Conservation (phyloP, 2,888 invertebrate genomes). For the Seira ritae region DNA sequence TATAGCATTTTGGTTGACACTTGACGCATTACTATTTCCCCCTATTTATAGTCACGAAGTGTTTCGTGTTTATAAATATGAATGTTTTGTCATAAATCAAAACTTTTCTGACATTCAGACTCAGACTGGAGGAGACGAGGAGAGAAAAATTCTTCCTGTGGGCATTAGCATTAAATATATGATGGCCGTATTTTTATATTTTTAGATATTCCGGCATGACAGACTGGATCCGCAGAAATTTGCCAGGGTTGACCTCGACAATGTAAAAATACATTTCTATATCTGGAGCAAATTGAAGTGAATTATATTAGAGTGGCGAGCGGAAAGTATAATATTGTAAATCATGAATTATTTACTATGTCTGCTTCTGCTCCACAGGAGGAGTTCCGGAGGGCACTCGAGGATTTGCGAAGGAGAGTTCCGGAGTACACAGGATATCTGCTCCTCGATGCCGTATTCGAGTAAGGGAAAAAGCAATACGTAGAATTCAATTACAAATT, state of each 20-base stretch:
- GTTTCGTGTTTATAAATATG: too few species aligned
- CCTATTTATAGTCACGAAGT: too few species aligned
- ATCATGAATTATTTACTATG: neutral
- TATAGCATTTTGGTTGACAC: too few species aligned
- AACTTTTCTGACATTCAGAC: too few species aligned
- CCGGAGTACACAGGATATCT: conserved; percentile 60
- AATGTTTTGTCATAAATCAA: conserved; percentile 39
- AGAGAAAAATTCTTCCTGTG: neutral
- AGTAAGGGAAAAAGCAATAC: conserved; percentile 49
- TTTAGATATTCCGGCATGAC: conserved; percentile 55
- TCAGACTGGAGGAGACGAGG: too few species aligned
- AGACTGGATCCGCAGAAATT: conserved; percentile 46
- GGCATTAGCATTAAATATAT: neutral
- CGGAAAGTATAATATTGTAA: neutral
- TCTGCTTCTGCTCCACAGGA: conserved; percentile 25
- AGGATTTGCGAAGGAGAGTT: conserved; percentile 52
- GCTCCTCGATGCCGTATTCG: conserved; percentile 59
- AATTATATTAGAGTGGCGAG: neutral
- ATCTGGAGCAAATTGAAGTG: neutral
- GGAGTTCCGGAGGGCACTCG: conserved; percentile 49
- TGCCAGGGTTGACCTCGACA: conserved; percentile 50
- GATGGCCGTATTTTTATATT: too few species aligned
- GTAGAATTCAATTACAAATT: too few species aligned
- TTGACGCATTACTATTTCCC: too few species aligned
- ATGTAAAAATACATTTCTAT: conserved; percentile 39